Conservation (phyloP, 2,888 invertebrate species). For the Agrenia bidenticulata region DNA sequence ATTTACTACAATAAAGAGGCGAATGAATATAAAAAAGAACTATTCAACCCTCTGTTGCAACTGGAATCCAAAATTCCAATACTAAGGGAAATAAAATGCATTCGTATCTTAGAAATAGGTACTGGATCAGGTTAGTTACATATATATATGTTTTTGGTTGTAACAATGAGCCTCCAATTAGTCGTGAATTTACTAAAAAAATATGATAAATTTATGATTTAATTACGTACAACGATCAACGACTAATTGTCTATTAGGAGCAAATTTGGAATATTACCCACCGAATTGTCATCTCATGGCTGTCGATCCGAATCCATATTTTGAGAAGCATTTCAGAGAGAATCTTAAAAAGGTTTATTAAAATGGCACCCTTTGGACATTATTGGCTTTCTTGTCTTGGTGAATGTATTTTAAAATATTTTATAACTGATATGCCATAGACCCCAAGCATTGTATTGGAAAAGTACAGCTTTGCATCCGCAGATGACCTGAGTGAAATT, state of each 20-base stretch:
- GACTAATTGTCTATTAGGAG: too few relatives aligned
- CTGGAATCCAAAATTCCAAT: slow-evolving; percentile 31
- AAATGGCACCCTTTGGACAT: too few relatives aligned
- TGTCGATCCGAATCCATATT: slow-evolving; percentile 45
- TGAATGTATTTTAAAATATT: too few relatives aligned
- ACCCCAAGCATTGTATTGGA: slow-evolving; percentile 46
- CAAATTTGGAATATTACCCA: slow-evolving; percentile 46
- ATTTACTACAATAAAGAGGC: slow-evolving; percentile 33
- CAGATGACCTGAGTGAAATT: slow-evolving; percentile 53
- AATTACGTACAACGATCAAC: too few relatives aligned
- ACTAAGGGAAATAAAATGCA: slow-evolving; percentile 22
- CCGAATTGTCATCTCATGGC: slow-evolving; percentile 41
- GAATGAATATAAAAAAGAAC: slow-evolving; percentile 18
- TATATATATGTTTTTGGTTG: too few relatives aligned
- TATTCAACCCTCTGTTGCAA: slow-evolving; percentile 35
- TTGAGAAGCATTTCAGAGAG: slow-evolving; percentile 32
- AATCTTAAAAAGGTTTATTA: slow-evolving; percentile 33
- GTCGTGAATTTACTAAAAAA: too few relatives aligned
- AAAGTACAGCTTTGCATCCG: slow-evolving; percentile 35
- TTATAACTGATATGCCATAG: slow-evolving; percentile 21
- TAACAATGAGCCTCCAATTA: too few relatives aligned
- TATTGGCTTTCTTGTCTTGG: background rate
- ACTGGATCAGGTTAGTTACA: slow-evolving; percentile 39
- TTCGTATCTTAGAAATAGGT: slow-evolving; percentile 49
- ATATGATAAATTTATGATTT: too few relatives aligned